phyloP scores from a whole-genome alignment of 2,113 vertebrate genomes.

The Carassius carassius region DNA sequence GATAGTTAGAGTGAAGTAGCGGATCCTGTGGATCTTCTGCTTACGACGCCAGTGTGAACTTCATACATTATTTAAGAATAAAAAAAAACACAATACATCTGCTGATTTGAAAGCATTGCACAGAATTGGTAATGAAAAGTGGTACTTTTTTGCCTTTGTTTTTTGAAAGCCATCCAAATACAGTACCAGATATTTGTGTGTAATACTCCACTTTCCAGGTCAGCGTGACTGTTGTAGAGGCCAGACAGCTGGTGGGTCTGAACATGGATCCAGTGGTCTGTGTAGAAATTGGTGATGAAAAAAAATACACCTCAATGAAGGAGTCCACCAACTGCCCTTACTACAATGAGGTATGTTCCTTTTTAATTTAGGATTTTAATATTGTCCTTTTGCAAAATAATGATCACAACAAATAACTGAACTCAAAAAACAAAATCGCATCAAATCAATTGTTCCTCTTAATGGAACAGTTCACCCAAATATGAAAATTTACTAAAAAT shows the following conservation, averaged over 20 bases:
- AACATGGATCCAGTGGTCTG: conserved; percentile 98
- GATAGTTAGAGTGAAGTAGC: background rate
- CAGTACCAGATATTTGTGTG: background rate
- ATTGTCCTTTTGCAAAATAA: background rate
- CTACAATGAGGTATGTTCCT: conserved; percentile 89
- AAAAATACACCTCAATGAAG: conserved; percentile 98
- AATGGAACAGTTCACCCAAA: no score
- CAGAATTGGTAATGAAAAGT: background rate
- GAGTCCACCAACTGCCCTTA: conserved; percentile 97
- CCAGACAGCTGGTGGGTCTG: conserved; percentile 91
- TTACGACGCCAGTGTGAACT: no score
- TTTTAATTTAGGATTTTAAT: background rate
- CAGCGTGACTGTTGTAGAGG: conserved; percentile 91
- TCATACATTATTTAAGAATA: no score
- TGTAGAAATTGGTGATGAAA: conserved; percentile 95
- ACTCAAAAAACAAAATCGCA: no score
- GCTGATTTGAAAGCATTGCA: background rate
- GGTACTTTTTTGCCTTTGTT: background rate
- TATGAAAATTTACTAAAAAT: no score
- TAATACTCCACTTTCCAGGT: conserved; percentile 72
- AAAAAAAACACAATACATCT: background rate
- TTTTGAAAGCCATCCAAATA: background rate
- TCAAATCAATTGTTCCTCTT: no score
- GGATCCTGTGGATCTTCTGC: no score
- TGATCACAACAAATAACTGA: background rate